A percentile compares a stretch with the other conserved stretches of the same genome.
Evolutionary conservation across 2,888 invertebrate genomes (phyloP).

Genomic region (Mimachlamys varia): DNA sequence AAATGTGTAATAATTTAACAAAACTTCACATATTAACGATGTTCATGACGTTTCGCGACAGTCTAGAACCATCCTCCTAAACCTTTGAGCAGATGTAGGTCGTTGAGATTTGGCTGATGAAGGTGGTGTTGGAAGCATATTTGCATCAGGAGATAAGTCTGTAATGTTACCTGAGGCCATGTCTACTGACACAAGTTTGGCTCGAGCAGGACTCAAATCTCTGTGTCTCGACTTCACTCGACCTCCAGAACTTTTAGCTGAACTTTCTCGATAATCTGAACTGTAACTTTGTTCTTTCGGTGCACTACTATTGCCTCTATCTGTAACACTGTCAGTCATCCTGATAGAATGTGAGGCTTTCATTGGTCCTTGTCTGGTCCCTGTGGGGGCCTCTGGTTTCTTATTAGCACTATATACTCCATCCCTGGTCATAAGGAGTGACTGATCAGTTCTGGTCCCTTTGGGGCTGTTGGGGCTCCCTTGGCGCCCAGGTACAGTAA

Average conservation of each 20-base stretch:
- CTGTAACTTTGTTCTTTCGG: not conserved
- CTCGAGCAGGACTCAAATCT: constrained; percentile 37
- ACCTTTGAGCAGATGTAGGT: constrained; percentile 69
- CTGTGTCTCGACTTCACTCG: constrained; percentile 10
- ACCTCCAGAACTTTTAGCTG: constrained; percentile 30
- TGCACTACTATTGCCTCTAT: constrained; percentile 29
- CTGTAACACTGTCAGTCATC: not conserved
- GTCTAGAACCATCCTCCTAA: constrained; percentile 71
- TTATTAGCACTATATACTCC: constrained; percentile 26
- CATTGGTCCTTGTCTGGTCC: constrained; percentile 56
- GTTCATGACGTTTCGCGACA: constrained; percentile 58
- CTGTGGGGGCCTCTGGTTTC: constrained; percentile 37
- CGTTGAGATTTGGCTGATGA: constrained; percentile 56
- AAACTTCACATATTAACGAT: not conserved
- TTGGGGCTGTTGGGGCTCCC: constrained; percentile 47
- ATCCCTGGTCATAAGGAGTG: not conserved
- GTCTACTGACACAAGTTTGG: constrained; percentile 53
- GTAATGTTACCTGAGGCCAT: constrained; percentile 51
- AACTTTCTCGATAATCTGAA: not conserved
- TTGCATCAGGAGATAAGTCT: constrained; percentile 50
- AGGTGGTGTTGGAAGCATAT: constrained; percentile 57
- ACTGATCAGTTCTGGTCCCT: constrained; percentile 32
- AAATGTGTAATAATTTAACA: not conserved
- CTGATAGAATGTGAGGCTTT: constrained; percentile 56
- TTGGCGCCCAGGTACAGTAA: not conserved